phyloP scores from a whole-genome alignment of 2,113 vertebrate genomes.

The Machaerirhynchus nigripectus region DNA sequence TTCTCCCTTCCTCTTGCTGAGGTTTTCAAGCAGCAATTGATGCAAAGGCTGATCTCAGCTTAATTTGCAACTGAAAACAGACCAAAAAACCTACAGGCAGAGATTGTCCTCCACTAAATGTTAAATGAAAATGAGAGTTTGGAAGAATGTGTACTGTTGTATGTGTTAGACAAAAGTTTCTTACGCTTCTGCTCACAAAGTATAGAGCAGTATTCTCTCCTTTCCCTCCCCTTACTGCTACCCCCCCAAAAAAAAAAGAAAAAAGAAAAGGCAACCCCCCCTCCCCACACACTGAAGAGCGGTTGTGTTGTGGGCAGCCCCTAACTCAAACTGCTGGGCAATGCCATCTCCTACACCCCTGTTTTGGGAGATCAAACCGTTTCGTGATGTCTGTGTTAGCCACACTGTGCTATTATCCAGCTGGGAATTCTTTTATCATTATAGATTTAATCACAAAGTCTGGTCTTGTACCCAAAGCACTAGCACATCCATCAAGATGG shows the following conservation, averaged over 20 bases:
- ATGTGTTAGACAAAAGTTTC: neutral
- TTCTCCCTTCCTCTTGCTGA: neutral
- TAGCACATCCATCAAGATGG: neutral
- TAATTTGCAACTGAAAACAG: neutral
- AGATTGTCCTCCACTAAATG: neutral
- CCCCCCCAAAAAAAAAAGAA: neutral
- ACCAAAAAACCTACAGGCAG: neutral
- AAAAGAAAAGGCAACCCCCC: neutral
- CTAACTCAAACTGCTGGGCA: neutral
- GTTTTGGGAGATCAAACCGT: neutral
- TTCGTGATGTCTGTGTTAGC: neutral
- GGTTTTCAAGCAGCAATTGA: neutral
- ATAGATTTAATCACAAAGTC: neutral
- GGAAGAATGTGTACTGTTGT: neutral
- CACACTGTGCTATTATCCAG: neutral
- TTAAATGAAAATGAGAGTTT: neutral
- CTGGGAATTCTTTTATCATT: neutral
- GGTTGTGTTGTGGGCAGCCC: no score
- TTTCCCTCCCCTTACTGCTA: no score
- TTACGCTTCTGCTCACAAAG: neutral
- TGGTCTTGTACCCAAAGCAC: neutral
- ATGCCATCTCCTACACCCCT: neutral
- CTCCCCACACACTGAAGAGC: rapidly evolving
- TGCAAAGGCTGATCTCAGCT: neutral
- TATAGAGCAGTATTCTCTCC: neutral